Evolutionary conservation across 1,140 invertebrate genomes (phyloP), one percentile per base, ranked within the genome.

Genomic region (Metopolophium dirhodum): DNA sequence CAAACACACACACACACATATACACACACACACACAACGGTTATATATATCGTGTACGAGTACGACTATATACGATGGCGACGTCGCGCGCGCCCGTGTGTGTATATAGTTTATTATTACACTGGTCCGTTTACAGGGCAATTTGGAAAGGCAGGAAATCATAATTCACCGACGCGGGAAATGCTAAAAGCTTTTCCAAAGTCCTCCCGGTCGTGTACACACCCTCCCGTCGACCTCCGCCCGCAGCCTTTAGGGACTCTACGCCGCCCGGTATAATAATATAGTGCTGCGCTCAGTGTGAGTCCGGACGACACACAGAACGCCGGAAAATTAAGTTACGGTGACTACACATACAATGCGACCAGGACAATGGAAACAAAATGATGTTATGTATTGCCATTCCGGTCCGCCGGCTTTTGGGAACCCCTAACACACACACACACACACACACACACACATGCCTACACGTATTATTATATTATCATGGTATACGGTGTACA

Each of bases 131-230:
- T 92, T 92, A 92, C 91, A 54, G 91, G 91, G 82, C 91, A 86
- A 41, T 93, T 93, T 57, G 82, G 35, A 85, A 93, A 93, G 82
- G 91, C 91, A 85, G 91, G 91, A 93, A 93, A 93, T 93, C 91
- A 93, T 93, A 93, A 93, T 93, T 93, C 91, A 93, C 82, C 77
- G 68, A n/a, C 26, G 68, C 91, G 77, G 35, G 22, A 49, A 91
- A 85, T 37, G 91, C 82, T 93, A 85, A 93, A 93, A 93, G 91
- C 91, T 93, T 93, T 93, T 93, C 47, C 68, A 37, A 93, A 93
- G 91, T 93, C 91, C 49, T 85, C 49, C 45, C 35, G 51, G n/a
- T 9, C 87, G n/a, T 49, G 47, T 87, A 49, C 83, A 47, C 41
- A 23, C 86, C 86, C 45, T 35, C n/a, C 87, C n/a, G n/a, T 3